These are phyloP conservation scores for Todiramphus chloris DNA, from an alignment of 2,113 vertebrate genomes.

Conservation along the genomic window DNA sequence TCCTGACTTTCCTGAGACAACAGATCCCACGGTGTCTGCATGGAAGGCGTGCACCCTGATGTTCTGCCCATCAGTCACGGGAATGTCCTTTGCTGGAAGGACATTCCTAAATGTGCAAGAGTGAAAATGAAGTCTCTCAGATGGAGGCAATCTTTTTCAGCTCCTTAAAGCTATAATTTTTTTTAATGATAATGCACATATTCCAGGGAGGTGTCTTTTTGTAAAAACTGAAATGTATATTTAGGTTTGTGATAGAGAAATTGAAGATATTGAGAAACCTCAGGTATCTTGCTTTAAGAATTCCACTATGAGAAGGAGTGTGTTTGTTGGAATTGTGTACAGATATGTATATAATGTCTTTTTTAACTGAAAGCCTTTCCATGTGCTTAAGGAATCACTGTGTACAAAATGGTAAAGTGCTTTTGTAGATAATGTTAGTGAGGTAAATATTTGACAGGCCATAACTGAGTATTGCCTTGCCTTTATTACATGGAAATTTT, in stretches of 20 bases:
- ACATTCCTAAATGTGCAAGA: constrained; percentile 47
- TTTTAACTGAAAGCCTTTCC: constrained; percentile 82
- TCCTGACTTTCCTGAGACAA: constrained; percentile 28
- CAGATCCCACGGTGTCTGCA: constrained; percentile 21
- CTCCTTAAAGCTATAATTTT: constrained; percentile 76
- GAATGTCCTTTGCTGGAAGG: neutral
- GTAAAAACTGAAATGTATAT: constrained; percentile 80
- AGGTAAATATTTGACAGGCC: constrained; percentile 88
- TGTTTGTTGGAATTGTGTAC: constrained; percentile 83
- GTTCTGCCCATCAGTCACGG: neutral
- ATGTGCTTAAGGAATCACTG: constrained; percentile 83
- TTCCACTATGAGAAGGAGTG: constrained; percentile 78
- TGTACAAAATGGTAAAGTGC: constrained; percentile 86
- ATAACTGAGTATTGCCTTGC: constrained; percentile 89
- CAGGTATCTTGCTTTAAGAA: constrained; percentile 93
- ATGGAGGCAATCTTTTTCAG: constrained; percentile 65
- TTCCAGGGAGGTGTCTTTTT: constrained; percentile 77
- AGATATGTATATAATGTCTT: constrained; percentile 89
- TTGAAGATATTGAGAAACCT: constrained; percentile 89
- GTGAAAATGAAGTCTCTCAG: constrained; percentile 71
- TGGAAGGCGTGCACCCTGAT: neutral
- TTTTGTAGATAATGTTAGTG: constrained; percentile 90
- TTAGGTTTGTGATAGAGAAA: constrained; percentile 83
- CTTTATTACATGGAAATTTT: constrained; percentile 83
- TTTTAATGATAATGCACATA: constrained; percentile 76